A percentile compares a stretch with the other conserved stretches of the same genome.
Evolutionary conservation across 1,140 invertebrate genomes (phyloP).

Genomic region (Chironomus striatipennis): DNA sequence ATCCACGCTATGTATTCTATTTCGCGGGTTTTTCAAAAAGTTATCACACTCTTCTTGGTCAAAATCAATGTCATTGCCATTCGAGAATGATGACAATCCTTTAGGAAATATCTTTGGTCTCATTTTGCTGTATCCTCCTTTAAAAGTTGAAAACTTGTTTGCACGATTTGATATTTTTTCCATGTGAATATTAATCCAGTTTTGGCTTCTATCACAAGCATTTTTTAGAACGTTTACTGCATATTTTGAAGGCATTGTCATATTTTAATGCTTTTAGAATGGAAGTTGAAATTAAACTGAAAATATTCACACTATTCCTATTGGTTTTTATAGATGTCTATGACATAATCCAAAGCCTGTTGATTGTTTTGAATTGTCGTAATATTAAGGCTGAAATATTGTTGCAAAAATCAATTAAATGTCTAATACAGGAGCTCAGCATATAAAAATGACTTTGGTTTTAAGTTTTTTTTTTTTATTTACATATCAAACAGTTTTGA

Average conservation of each 20-base stretch:
- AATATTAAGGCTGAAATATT: not conserved
- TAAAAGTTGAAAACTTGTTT: not conserved
- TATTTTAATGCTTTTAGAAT: not conserved
- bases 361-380: not conserved
- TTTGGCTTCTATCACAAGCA: not conserved
- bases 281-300: not conserved
- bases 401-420: not conserved
- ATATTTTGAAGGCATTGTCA: not conserved
- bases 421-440: not conserved
- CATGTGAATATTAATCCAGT: not conserved
- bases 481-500: no score
- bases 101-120: not conserved
- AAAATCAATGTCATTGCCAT: not conserved
- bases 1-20: not conserved
- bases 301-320: not conserved
- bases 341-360: not conserved
- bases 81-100: not conserved
- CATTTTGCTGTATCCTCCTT: not conserved
- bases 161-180: not conserved
- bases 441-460: no score
- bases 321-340: not conserved
- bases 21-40: not conserved
- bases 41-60: not conserved
- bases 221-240: not conserved
- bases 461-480: no score